phyloP scores from a whole-genome alignment of 2,888 invertebrate genomes.

The Orthosia incerta region DNA sequence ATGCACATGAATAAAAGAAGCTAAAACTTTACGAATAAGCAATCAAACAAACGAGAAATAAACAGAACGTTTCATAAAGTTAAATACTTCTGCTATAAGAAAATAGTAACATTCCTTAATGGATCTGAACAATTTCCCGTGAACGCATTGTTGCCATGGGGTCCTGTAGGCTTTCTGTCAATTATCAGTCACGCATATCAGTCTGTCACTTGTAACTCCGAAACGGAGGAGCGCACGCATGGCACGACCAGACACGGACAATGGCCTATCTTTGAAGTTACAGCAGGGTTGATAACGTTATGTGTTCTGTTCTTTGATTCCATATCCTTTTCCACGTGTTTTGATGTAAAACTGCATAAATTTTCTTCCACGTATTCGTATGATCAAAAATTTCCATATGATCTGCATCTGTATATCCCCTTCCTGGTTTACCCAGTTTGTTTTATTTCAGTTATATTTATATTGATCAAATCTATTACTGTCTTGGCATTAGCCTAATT shows the following conservation, averaged over 20 bases:
- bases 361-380: neutral
- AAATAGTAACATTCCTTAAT: slow-evolving; percentile 52
- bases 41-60: slow-evolving; percentile 21
- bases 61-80: slow-evolving; percentile 22
- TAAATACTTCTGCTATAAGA: slow-evolving; percentile 30
- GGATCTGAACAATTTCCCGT: slow-evolving; percentile 54
- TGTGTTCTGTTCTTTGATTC: slow-evolving; percentile 5
- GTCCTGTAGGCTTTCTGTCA: slow-evolving; percentile 68
- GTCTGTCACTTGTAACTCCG: slow-evolving; percentile 58
- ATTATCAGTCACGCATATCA: slow-evolving; percentile 71
- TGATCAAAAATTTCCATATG: neutral
- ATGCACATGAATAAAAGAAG: neutral
- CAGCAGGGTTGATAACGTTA: slow-evolving; percentile 64
- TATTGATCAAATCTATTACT: neutral
- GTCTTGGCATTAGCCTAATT: neutral
- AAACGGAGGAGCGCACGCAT: slow-evolving; percentile 68
- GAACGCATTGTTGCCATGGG: slow-evolving; percentile 58
- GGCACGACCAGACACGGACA: slow-evolving; percentile 72
- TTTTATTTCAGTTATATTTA: neutral
- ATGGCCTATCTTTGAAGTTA: slow-evolving; percentile 50
- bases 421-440: neutral
- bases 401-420: neutral
- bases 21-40: slow-evolving; percentile 2
- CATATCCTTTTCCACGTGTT: neutral
- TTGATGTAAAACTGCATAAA: no score